Base-by-base conservation (phyloP, 2,888 invertebrate species). In the Trachelus tabidus region DNA sequence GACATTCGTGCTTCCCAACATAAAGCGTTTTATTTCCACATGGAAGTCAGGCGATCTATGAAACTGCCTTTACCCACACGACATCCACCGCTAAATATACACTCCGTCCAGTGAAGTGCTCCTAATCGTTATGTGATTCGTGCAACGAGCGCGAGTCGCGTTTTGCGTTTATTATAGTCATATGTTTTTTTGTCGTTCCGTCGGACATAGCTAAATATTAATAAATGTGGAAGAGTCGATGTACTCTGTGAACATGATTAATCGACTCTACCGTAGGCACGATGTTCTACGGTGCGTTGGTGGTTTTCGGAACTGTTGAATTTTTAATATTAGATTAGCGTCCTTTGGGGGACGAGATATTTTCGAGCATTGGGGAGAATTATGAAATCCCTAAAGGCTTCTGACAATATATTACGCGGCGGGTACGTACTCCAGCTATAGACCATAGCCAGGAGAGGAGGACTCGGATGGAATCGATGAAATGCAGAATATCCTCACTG, bases 211-310 rank as follows among this genome's bases (percentile, higher is more conserved):
- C 23, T 76, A 78, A 79, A 82, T 78, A 81, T 79, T 79, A 83
- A 83, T 79, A 79, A 79, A 82, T 76, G 80, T 68, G 74, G 68
- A 77, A 78, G 77, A 73, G 69, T 75, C 76, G 77, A 75, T 9
- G 1, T 9, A 56, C 77, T 68, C 80, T 76, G 79, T 75, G 78
- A 79, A 78, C 76, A 80, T 83, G 82, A 83, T 83, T 83, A 83
- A 84, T 84, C 82, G 81, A 78, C 79, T 80, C 15, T 9, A 1
- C 0, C 0, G 4, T 23, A 23, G 15, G 23, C 23, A 23, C 23
- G 15, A 9, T 56, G 56, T 0, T 9, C 56, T 23, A 23, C 23
- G 56, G 23, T 6, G 56, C 9, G 6, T 56, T 9, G 23, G 56
- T 23, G 56, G 23, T 56, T 56, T 56, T 23, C 9, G 23, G 9